Evolutionary conservation across 2,113 vertebrate species (phyloP), one percentile per base, ranked within the genome.

Genomic region (Cranoglanis bouderius): DNA sequence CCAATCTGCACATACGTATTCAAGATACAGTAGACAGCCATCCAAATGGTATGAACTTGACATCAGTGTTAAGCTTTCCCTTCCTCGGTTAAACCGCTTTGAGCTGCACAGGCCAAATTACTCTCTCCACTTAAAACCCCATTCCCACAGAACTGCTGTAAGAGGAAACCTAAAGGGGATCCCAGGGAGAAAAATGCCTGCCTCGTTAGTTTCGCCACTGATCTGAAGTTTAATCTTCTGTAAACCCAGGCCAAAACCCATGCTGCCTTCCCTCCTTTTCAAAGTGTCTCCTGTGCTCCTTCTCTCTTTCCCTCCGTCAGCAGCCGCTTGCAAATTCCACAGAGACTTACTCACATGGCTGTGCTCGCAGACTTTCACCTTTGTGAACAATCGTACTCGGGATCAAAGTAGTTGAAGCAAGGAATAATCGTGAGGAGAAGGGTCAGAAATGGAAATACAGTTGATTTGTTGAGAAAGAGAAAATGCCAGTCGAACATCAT

Each of bases 171-270:
- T 75, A 32, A 78, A 82, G 85, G 82, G 82, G 43, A 87, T 91
- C 65, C 85, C 51, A 4, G 40, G 74, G 40, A 57, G 86, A 78
- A 89, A 88, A 91, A 87, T 55, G 80, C 74, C 80, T 78, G 59
- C 80, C 85, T 86, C 77, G 57, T 90, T 87, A 74, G 87, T 84
- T 86, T 88, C 43, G 14, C 77, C 77, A 63, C 77, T 88, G 78
- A 91, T 89, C 80, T 91, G 81, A 87, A 90, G 88, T 88, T 86
- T 89, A 90, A 89, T 90, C 72, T 91, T 67, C 87, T 91, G 85
- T 89, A 90, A 84, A 88, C 84, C 78, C 74, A 83, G 84, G 85
- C 89, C 87, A 82, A 63, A 35, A 77, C 24, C 53, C 55, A 43
- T 49, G 51, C 74, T n/a, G 21, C 29, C 51, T 53, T 75, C 46